Evolutionary conservation across 2,888 invertebrate species (phyloP).

Genomic region (Agrotis puta): DNA sequence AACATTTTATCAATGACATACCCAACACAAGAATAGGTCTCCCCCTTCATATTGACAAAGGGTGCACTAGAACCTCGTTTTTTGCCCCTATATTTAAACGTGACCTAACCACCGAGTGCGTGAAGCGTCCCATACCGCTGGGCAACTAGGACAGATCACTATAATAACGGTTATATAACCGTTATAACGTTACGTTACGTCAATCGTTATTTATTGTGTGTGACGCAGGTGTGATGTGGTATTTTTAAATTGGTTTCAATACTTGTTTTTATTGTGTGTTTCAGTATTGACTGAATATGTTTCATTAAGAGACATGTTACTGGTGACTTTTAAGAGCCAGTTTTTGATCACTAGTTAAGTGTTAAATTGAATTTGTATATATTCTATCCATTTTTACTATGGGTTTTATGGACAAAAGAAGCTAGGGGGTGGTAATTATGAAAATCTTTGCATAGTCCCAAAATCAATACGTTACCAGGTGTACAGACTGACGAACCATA

Average conservation of each 20-base stretch:
- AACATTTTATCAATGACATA: constrained; percentile 45
- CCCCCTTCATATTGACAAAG: constrained; percentile 24
- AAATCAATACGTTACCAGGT: too few species aligned
- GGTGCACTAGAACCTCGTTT: constrained; percentile 47
- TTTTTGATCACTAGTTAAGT: too few species aligned
- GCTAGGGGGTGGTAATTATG: too few species aligned
- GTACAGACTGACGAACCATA: too few species aligned
- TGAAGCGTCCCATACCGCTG: constrained; percentile 46
- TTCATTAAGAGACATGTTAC: too few species aligned
- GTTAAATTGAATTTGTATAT: too few species aligned
- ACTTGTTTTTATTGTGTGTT: not conserved
- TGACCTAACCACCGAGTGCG: constrained; percentile 59
- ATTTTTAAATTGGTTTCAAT: constrained; percentile 21
- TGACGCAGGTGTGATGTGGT: constrained; percentile 36
- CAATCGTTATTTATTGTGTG: constrained; percentile 47
- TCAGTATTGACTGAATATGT: too few species aligned
- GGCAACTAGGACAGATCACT: constrained; percentile 59
- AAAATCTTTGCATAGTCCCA: too few species aligned
- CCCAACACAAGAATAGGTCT: constrained; percentile 41
- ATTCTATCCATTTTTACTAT: too few species aligned
- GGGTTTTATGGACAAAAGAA: too few species aligned
- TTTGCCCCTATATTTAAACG: constrained; percentile 57
- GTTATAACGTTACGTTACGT: constrained; percentile 37
- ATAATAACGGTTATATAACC: constrained; percentile 41
- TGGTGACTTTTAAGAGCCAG: too few species aligned